Evolutionary conservation across 2,113 vertebrate genomes (phyloP).

Genomic region (Semicossyphus pulcher): DNA sequence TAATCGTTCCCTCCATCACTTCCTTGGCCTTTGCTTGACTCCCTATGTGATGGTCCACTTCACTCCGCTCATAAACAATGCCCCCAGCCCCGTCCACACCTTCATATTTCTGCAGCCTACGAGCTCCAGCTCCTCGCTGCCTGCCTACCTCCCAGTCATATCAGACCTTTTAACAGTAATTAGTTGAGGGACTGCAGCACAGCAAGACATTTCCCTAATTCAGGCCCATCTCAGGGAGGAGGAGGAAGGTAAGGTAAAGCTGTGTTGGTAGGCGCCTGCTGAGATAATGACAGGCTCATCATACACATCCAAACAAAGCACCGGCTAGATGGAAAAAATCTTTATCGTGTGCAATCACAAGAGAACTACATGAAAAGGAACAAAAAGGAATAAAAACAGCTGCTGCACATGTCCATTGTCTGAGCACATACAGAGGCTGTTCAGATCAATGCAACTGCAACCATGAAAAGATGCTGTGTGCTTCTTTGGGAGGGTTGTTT

Average conservation of each 20-base stretch:
- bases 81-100: slow-evolving; percentile 71
- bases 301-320: slow-evolving; percentile 59
- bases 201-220: slow-evolving; percentile 63
- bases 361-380: slow-evolving; percentile 28
- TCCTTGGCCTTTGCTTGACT: slow-evolving; percentile 79
- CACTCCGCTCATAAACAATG: slow-evolving; percentile 83
- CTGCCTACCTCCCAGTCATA: slow-evolving; percentile 60
- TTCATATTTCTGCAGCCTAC: slow-evolving; percentile 62
- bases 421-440: slow-evolving; percentile 6
- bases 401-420: slow-evolving; percentile 35
- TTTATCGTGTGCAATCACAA: slow-evolving; percentile 44
- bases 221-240: slow-evolving; percentile 40
- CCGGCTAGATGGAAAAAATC: slow-evolving; percentile 12
- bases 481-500: slow-evolving; percentile 18
- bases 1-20: slow-evolving; percentile 83
- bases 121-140: slow-evolving; percentile 33
- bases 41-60: slow-evolving; percentile 87
- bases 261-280: slow-evolving; percentile 49
- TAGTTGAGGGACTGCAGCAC: slow-evolving; percentile 68
- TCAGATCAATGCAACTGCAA: slow-evolving; percentile 52
- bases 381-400: slow-evolving; percentile 20
- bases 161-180: slow-evolving; percentile 73
- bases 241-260: slow-evolving; percentile 36
- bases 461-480: neutral
- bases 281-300: slow-evolving; percentile 70